These are phyloP conservation scores for Hozukius guyotensis DNA, from an alignment of 2,797 vertebrate genomes.

Conservation along the genomic window DNA sequence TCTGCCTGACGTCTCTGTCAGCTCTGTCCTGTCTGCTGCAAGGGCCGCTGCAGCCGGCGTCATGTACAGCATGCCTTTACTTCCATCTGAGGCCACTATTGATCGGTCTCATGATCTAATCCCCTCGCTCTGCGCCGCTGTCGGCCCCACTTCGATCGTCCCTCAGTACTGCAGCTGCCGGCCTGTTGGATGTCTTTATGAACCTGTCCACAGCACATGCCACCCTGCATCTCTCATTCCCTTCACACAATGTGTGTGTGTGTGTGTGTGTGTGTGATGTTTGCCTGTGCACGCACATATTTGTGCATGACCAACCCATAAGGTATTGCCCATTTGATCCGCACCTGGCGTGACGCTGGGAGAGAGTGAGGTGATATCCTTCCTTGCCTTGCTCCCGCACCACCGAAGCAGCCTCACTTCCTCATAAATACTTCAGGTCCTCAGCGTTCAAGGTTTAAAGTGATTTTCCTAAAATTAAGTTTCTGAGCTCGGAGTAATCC, in stretches of 20 bases:
- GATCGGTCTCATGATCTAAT: constrained; percentile 74
- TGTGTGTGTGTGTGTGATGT: constrained; percentile 10
- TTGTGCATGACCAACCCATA: constrained; percentile 4
- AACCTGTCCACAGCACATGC: constrained; percentile 49
- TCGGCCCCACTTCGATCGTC: constrained; percentile 55
- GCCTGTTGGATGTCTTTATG: constrained; percentile 73
- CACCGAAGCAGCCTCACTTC: constrained; percentile 50
- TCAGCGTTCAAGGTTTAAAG: constrained; percentile 72
- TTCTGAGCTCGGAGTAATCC: constrained; percentile 75
- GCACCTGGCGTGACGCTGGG: constrained; percentile 49
- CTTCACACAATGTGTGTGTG: constrained; percentile 14
- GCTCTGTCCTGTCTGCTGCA: constrained; percentile 17
- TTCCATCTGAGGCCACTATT: constrained; percentile 57
- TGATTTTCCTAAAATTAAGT: constrained; percentile 79
- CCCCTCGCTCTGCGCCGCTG: constrained; percentile 54
- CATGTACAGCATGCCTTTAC: constrained; percentile 52
- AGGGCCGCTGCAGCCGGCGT: constrained; percentile 19
- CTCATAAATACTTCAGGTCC: constrained; percentile 79
- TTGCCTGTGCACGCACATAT: background rate
- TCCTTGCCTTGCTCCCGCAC: constrained; percentile 24
- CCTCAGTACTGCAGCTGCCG: constrained; percentile 39
- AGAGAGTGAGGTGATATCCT: constrained; percentile 48
- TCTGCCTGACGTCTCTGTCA: constrained; percentile 53
- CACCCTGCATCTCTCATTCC: constrained; percentile 37
- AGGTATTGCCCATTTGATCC: constrained; percentile 40